Evolutionary conservation across 2,888 invertebrate species (phyloP).

Genomic region (Agrilus cyanescens): DNA sequence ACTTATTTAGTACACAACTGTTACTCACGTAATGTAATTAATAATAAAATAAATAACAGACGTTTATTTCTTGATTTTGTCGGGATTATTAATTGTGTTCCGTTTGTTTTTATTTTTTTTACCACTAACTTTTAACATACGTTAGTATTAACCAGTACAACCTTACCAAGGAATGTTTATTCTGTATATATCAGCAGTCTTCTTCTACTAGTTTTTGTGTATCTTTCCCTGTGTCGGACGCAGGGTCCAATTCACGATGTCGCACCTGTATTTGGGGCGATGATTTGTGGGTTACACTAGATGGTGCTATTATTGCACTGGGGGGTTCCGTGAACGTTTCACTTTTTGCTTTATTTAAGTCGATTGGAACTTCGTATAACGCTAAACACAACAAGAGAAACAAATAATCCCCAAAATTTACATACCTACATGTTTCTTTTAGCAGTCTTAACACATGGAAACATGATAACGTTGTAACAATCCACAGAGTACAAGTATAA

Average conservation of each 20-base stretch:
- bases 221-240: slow-evolving; percentile 80
- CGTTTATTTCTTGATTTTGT: background rate
- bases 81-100: too few species aligned
- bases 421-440: background rate
- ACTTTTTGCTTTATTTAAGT: slow-evolving; percentile 49
- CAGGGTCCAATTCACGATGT: slow-evolving; percentile 72
- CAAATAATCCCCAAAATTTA: slow-evolving; percentile 4
- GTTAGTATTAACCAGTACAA: slow-evolving; percentile 25
- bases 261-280: slow-evolving; percentile 61
- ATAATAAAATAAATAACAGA: background rate
- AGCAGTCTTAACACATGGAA: background rate
- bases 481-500: background rate
- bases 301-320: slow-evolving; percentile 70
- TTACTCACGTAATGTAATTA: slow-evolving; percentile 1
- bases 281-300: slow-evolving; percentile 67
- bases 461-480: background rate
- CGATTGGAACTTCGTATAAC: slow-evolving; percentile 74
- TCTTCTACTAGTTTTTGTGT: slow-evolving; percentile 84
- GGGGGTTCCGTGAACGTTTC: slow-evolving; percentile 45
- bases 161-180: slow-evolving; percentile 19
- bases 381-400: slow-evolving; percentile 36
- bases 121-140: slow-evolving; percentile 23
- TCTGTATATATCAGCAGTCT: slow-evolving; percentile 51
- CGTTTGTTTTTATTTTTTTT: background rate
- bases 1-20: background rate